A percentile compares a stretch with the other conserved stretches of the same genome.
Conservation (phyloP, 2,888 invertebrate species). For the Conistra vaccinii region DNA sequence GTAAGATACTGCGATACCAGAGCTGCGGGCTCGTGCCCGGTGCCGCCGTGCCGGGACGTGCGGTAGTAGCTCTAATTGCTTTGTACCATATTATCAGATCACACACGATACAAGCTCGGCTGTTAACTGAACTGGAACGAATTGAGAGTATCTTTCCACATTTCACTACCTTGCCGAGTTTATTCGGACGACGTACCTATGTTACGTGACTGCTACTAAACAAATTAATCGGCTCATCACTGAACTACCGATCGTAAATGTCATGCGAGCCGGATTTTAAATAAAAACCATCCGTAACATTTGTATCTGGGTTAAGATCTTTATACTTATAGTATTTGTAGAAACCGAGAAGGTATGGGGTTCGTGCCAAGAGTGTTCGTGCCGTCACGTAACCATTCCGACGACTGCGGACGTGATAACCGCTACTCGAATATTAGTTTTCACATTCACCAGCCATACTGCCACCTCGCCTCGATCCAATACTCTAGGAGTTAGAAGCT, state of each 20-base stretch:
- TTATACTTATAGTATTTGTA: slow-evolving; percentile 49
- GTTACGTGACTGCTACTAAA: background rate
- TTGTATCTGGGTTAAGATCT: slow-evolving; percentile 56
- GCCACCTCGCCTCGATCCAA: slow-evolving; percentile 23
- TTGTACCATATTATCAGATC: slow-evolving; percentile 44
- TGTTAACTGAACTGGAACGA: slow-evolving; percentile 36
- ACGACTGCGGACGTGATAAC: slow-evolving; percentile 65
- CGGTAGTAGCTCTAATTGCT: slow-evolving; percentile 47
- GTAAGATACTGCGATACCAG: slow-evolving; percentile 1
- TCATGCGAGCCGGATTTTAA: background rate
- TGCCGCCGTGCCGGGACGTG: background rate
- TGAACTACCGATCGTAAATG: background rate
- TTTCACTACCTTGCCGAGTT: slow-evolving; percentile 21
- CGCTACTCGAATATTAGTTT: slow-evolving; percentile 50
- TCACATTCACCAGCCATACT: background rate
- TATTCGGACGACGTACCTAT: background rate
- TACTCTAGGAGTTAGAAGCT: slow-evolving; percentile 28
- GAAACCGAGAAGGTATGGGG: slow-evolving; percentile 55
- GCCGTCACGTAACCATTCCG: slow-evolving; percentile 62
- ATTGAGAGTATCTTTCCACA: slow-evolving; percentile 30
- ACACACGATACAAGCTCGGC: slow-evolving; percentile 29
- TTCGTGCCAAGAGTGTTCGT: slow-evolving; percentile 64
- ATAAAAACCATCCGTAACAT: slow-evolving; percentile 10
- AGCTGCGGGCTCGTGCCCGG: background rate
- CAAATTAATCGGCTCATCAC: slow-evolving; percentile 5